A percentile compares a stretch with the other conserved stretches of the same genome.
Conservation (phyloP, 2,797 vertebrate species). For the Todus mexicanus region DNA sequence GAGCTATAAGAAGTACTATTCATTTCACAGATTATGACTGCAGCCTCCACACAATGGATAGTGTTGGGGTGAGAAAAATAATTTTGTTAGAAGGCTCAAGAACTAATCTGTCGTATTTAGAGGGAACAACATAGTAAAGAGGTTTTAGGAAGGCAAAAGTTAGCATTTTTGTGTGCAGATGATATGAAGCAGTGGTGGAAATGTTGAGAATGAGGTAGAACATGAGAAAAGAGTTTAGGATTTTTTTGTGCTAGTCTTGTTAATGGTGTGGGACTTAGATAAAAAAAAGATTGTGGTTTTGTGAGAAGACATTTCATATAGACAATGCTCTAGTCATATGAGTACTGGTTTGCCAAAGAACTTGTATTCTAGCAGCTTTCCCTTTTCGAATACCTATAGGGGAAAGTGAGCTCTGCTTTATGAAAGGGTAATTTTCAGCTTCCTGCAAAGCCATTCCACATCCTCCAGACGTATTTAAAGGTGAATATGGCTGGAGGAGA, state of each 20-base stretch:
- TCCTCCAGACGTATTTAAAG: neutral
- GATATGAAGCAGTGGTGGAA: neutral
- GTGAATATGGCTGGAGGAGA: neutral
- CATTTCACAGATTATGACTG: constrained; percentile 22
- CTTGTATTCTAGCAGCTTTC: neutral
- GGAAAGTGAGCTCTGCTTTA: neutral
- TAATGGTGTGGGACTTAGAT: neutral
- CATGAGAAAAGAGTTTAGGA: neutral
- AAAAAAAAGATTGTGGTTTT: neutral
- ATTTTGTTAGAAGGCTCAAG: neutral
- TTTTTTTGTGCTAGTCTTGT: neutral
- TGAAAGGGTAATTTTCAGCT: neutral
- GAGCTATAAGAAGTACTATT: constrained; percentile 1
- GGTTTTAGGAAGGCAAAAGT: neutral
- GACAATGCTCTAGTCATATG: neutral
- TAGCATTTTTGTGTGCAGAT: neutral
- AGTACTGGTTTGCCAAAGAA: neutral
- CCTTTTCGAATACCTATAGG: neutral
- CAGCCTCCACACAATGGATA: neutral
- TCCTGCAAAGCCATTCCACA: neutral
- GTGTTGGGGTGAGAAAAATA: neutral
- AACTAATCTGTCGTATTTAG: neutral
- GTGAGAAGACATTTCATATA: neutral
- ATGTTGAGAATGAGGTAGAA: neutral
- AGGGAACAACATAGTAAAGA: neutral